Conservation (phyloP, 2,888 invertebrate species). For the Apomyelois bistriatella region DNA sequence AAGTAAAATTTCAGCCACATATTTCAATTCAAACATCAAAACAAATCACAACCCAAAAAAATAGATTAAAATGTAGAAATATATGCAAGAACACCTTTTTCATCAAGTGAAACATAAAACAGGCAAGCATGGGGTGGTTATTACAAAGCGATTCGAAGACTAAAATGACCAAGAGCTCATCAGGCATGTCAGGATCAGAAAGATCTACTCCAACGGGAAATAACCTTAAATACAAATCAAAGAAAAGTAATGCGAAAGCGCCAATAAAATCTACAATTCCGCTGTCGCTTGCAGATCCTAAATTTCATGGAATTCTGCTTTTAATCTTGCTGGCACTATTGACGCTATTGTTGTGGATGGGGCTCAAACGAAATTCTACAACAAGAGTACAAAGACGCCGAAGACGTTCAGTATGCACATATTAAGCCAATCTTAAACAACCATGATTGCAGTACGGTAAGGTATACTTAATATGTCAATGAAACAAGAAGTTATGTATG, state of each 20-base stretch:
- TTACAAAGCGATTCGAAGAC: conserved; percentile 29
- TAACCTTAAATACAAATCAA: conserved; percentile 7
- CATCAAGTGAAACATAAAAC: not conserved
- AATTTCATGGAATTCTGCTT: conserved; percentile 40
- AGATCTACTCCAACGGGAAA: no score
- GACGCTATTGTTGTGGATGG: conserved; percentile 43
- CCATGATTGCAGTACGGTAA: no score
- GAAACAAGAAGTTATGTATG: no score
- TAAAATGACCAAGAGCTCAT: conserved; percentile 35
- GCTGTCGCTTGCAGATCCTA: conserved; percentile 33
- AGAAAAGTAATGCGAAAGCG: conserved; percentile 22
- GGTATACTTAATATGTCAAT: no score
- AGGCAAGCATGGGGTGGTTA: conserved; percentile 39
- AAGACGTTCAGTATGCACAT: conserved; percentile 29
- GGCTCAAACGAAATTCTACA: conserved; percentile 45
- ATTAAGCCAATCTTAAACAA: not conserved
- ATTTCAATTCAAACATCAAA: not conserved
- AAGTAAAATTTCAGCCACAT: no score
- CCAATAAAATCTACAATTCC: conserved; percentile 10
- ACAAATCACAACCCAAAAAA: not conserved
- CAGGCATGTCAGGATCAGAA: conserved; percentile 9
- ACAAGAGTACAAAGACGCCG: conserved; percentile 37
- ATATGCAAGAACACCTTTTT: not conserved
- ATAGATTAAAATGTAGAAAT: not conserved
- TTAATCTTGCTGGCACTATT: conserved; percentile 41